Conservation (phyloP, 2,113 vertebrate genomes). For the Sylvietta virens region DNA sequence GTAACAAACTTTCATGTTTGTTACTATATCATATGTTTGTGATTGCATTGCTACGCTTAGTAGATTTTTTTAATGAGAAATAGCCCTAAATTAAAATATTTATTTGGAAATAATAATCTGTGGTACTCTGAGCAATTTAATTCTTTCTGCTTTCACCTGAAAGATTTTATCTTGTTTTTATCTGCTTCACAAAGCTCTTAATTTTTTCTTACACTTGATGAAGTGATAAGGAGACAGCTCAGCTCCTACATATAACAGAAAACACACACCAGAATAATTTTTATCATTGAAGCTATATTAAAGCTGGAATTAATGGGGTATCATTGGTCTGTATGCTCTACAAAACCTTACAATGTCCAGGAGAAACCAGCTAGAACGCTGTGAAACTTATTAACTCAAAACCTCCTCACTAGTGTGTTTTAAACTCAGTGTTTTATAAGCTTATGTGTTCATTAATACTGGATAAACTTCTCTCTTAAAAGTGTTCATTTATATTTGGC, state of each 20-base stretch:
- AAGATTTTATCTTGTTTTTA: neutral
- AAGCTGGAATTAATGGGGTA: neutral
- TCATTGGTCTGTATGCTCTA: neutral
- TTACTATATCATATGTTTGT: neutral
- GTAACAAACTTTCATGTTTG: neutral
- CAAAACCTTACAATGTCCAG: neutral
- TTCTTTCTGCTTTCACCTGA: neutral
- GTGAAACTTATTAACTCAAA: conserved; percentile 10
- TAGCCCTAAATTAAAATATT: neutral
- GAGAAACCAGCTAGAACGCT: conserved; percentile 20
- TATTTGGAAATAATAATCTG: neutral
- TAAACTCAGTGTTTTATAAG: neutral
- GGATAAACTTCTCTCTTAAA: neutral
- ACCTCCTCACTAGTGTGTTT: neutral
- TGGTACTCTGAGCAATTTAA: neutral
- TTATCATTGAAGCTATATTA: neutral
- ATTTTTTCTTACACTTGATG: neutral
- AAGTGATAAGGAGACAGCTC: neutral
- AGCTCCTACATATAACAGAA: neutral
- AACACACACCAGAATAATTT: neutral
- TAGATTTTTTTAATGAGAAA: neutral
- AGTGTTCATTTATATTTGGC: neutral
- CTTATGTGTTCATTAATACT: neutral
- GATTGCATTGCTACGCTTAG: neutral
- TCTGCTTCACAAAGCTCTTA: neutral